Evolutionary conservation across 1,140 invertebrate genomes (phyloP).

Genomic region (Nebria ingens): DNA sequence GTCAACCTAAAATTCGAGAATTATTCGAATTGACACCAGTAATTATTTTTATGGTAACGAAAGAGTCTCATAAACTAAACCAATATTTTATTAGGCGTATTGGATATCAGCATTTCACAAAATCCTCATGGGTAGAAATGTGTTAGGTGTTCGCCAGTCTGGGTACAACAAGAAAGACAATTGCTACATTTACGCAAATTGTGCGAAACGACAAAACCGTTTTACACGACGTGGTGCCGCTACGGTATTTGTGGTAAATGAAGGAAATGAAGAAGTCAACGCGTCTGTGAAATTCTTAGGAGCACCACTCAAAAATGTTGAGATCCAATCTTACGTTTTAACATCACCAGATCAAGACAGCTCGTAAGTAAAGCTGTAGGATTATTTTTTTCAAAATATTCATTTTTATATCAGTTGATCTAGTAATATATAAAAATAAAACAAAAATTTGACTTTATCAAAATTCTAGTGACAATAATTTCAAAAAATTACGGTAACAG

Average conservation of each 20-base stretch:
- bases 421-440: no score
- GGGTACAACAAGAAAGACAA: not conserved
- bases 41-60: slow-evolving; percentile 6
- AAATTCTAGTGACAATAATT: no score
- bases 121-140: slow-evolving; percentile 27
- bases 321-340: slow-evolving; percentile 28
- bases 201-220: slow-evolving; percentile 26
- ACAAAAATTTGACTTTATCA: no score
- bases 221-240: slow-evolving; percentile 26
- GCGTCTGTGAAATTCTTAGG: slow-evolving; percentile 19
- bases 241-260: slow-evolving; percentile 27
- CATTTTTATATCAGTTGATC: no score
- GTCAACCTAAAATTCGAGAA: slow-evolving; percentile 26
- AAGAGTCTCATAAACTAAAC: not conserved
- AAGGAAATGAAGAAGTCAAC: slow-evolving; percentile 15
- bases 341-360: slow-evolving; percentile 19
- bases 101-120: slow-evolving; percentile 30
- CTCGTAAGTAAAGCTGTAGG: slow-evolving; percentile 24
- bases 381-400: not conserved
- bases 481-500: no score
- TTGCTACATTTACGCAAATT: slow-evolving; percentile 25
- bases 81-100: slow-evolving; percentile 23
- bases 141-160: slow-evolving; percentile 24
- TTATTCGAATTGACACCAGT: slow-evolving; percentile 27
- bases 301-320: slow-evolving; percentile 20